A percentile compares a stretch with the other conserved stretches of the same genome.
Conservation (phyloP, 1,140 invertebrate genomes). For the Amyelois transitella region DNA sequence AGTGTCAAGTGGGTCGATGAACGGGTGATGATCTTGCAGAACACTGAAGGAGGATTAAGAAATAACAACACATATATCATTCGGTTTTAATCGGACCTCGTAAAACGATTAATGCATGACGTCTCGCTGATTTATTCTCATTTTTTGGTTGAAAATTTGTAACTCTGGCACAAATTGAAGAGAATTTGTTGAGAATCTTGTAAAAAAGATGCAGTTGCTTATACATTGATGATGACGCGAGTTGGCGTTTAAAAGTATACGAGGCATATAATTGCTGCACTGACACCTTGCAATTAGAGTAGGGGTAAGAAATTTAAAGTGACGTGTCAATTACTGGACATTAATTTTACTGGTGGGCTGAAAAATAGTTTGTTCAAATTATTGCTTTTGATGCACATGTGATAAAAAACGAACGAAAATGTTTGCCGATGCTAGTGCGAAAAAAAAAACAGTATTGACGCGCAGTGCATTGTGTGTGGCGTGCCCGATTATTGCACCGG, state of each 20-base stretch:
- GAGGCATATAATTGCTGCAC: background rate
- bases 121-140: conserved; percentile 21
- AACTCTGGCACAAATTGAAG: background rate
- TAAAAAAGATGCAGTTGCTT: background rate
- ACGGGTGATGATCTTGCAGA: conserved; percentile 41
- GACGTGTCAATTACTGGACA: background rate
- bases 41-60: conserved; percentile 24
- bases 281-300: background rate
- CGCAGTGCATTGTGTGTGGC: conserved; percentile 27
- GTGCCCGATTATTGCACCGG: conserved; percentile 31
- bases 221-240: background rate
- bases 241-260: background rate
- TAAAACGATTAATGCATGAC: conserved; percentile 21
- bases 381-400: background rate
- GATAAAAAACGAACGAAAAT: conserved; percentile 5
- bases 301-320: background rate
- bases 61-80: conserved; percentile 29
- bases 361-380: background rate
- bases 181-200: background rate
- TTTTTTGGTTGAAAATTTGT: background rate
- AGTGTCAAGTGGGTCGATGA: conserved; percentile 42
- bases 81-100: conserved; percentile 18
- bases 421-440: background rate
- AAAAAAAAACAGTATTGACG: conserved; percentile 12
- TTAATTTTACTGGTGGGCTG: background rate